Evolutionary conservation across 1,140 invertebrate genomes (phyloP).

Genomic region (Drepana arcuata): DNA sequence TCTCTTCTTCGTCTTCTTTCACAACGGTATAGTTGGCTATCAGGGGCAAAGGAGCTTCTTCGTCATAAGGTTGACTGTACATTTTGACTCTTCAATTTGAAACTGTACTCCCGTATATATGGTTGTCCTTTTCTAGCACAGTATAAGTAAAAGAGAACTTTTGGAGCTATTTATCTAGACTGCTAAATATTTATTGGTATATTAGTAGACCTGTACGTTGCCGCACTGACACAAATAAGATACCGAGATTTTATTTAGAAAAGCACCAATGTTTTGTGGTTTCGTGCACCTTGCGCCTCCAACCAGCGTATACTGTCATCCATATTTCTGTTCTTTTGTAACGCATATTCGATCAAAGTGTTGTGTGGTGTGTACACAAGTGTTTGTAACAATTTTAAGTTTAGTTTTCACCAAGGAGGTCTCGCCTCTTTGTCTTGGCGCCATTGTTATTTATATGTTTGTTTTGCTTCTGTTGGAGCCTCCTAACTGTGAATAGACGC

Average conservation of each 20-base stretch:
- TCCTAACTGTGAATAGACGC: conserved; percentile 2
- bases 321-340: conserved; percentile 52
- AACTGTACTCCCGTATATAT: too few relatives aligned
- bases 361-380: conserved; percentile 56
- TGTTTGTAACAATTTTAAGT: conserved; percentile 41
- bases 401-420: conserved; percentile 31
- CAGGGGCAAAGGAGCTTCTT: conserved; percentile 48
- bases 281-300: too few relatives aligned
- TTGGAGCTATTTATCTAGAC: too few relatives aligned
- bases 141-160: too few relatives aligned
- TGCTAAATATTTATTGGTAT: too few relatives aligned
- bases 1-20: conserved; percentile 46
- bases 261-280: too few relatives aligned
- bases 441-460: conserved; percentile 23
- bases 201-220: too few relatives aligned
- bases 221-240: too few relatives aligned
- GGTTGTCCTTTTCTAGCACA: too few relatives aligned
- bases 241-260: too few relatives aligned
- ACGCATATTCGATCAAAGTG: conserved; percentile 66
- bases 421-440: conserved; percentile 23
- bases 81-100: too few relatives aligned
- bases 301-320: too few relatives aligned
- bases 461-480: conserved; percentile 11
- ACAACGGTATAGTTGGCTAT: conserved; percentile 48
- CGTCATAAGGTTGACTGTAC: conserved; percentile 47